Percentiles rank a stretch among this genome's conserved stretches.
phyloP scores from a whole-genome alignment of 2,888 invertebrate genomes.

The Tryphoninae sp. region DNA sequence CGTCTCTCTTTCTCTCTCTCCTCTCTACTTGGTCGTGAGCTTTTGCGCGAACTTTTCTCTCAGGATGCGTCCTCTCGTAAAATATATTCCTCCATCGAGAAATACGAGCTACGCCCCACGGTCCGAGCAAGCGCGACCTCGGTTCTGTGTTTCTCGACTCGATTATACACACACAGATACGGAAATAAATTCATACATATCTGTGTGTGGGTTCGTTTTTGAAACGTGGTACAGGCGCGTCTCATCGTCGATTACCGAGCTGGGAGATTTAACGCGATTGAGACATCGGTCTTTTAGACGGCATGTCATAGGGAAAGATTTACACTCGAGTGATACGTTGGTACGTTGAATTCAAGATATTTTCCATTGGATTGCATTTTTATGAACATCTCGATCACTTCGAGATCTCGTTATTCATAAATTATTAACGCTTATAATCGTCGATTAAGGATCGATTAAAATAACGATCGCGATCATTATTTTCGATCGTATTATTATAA shows the following conservation, averaged over 20 bases:
- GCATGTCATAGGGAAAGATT: conserved; percentile 28
- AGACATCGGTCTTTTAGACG: conserved; percentile 43
- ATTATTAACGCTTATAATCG: not conserved
- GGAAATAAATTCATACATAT: not conserved
- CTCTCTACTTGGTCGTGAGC: conserved; percentile 1
- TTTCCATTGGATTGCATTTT: not conserved
- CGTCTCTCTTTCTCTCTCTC: too few relatives aligned
- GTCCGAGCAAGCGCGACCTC: conserved; percentile 25
- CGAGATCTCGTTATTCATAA: not conserved
- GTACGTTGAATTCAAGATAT: conserved; percentile 4
- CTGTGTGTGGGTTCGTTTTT: conserved; percentile 1
- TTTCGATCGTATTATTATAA: not conserved
- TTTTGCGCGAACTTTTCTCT: conserved; percentile 44
- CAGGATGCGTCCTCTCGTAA: conserved; percentile 52
- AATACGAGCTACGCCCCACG: conserved; percentile 58
- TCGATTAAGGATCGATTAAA: not conserved
- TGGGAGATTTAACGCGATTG: conserved; percentile 53
- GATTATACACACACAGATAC: conserved; percentile 3
- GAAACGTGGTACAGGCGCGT: conserved; percentile 2
- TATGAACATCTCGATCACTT: not conserved
- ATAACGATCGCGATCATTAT: not conserved
- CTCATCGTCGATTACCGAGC: conserved; percentile 39
- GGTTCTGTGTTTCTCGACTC: conserved; percentile 14
- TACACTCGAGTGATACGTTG: conserved; percentile 14
- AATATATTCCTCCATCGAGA: conserved; percentile 57